A percentile compares a stretch with the other conserved stretches of the same genome.
phyloP scores from a whole-genome alignment of 2,113 vertebrate species.

The Noctilio leporinus region DNA sequence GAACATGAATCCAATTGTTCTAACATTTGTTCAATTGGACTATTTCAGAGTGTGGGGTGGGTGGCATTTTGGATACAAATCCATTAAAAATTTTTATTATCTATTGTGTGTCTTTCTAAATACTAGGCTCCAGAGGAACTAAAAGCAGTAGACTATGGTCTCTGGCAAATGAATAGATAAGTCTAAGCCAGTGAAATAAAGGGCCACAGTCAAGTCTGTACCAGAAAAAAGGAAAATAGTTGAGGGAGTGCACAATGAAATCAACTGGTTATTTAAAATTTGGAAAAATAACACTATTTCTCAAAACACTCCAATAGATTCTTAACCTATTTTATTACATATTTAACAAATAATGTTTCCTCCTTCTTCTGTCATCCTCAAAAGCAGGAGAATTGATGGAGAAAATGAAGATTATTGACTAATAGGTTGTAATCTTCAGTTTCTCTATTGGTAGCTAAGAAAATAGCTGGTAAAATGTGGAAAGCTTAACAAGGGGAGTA shows the following conservation, averaged over 20 bases:
- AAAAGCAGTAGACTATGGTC: background rate
- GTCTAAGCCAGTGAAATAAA: background rate
- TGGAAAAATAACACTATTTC: background rate
- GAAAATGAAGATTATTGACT: background rate
- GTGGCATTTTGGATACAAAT: background rate
- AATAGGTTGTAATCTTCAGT: background rate
- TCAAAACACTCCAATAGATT: background rate
- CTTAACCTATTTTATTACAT: background rate
- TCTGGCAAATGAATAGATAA: background rate
- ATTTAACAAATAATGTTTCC: background rate
- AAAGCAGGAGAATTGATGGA: background rate
- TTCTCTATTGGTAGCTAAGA: background rate
- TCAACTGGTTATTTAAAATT: slow-evolving; percentile 9
- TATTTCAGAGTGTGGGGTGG: background rate
- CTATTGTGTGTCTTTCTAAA: background rate
- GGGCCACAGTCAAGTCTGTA: background rate
- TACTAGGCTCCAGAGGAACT: background rate
- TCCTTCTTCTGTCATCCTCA: background rate
- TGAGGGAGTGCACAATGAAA: background rate
- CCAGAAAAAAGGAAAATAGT: background rate
- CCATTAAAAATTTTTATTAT: background rate
- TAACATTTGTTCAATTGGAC: background rate
- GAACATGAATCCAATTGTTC: background rate
- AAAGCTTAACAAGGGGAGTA: background rate
- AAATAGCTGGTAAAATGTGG: background rate